Evolutionary conservation across 2,113 vertebrate species (phyloP).

Genomic region (Antigone vipio): DNA sequence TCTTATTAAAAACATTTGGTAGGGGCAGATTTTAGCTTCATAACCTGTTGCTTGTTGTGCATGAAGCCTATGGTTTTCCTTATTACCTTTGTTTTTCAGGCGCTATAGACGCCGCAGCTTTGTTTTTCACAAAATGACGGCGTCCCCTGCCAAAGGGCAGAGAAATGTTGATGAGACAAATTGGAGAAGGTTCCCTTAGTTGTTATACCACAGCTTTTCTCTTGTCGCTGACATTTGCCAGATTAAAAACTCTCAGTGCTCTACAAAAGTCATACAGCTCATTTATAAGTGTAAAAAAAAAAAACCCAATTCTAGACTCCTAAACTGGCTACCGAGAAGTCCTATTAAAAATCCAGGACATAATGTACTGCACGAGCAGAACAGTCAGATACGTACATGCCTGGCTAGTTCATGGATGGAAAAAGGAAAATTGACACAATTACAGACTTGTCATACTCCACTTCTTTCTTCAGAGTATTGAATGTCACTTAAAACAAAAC

Average conservation of each 20-base stretch:
- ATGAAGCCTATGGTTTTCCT: not conserved
- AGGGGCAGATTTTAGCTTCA: not conserved
- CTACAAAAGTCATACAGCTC: not conserved
- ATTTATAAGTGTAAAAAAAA: not conserved
- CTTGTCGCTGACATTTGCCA: not conserved
- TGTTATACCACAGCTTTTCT: not conserved
- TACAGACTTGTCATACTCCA: constrained; percentile 3
- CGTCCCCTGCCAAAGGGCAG: not conserved
- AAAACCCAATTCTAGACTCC: not conserved
- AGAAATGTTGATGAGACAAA: not conserved
- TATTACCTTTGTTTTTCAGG: not conserved
- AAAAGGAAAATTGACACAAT: constrained; percentile 33
- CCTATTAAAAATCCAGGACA: not conserved
- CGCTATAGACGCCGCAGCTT: not conserved
- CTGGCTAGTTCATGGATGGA: constrained; percentile 37
- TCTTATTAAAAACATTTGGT: not conserved
- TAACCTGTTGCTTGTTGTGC: not conserved
- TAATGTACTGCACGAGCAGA: not conserved
- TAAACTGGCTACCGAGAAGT: not conserved
- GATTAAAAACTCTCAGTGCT: not conserved
- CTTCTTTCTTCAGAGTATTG: constrained; percentile 18
- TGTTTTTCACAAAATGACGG: not conserved
- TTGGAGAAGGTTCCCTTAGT: not conserved
- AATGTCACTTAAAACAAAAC: constrained; percentile 36
- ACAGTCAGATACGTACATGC: not conserved